Evolutionary conservation across 2,797 vertebrate genomes (phyloP).

Genomic region (Pipistrellus pygmaeus): DNA sequence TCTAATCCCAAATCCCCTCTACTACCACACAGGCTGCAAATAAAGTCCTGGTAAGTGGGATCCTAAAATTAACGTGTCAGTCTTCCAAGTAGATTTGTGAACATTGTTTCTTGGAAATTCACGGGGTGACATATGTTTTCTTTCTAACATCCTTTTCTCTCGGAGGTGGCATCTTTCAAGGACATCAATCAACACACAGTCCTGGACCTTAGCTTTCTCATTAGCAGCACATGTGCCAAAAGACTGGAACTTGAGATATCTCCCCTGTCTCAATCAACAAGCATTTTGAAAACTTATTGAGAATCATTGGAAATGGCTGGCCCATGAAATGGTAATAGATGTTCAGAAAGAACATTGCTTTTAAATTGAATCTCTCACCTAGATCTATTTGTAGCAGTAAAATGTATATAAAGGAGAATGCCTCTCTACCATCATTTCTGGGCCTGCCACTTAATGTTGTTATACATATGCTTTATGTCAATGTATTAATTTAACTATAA

Average conservation of each 20-base stretch:
- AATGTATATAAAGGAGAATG: not conserved
- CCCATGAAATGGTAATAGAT: slow-evolving; percentile 1
- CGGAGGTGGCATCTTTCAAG: not conserved
- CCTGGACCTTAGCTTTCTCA: not conserved
- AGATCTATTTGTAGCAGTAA: slow-evolving; percentile 24
- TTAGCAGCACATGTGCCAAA: not conserved
- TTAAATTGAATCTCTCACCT: slow-evolving; percentile 52
- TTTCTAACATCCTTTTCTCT: not conserved
- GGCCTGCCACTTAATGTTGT: not conserved
- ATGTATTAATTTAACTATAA: slow-evolving; percentile 29
- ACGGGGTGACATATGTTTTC: not conserved
- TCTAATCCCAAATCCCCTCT: not conserved
- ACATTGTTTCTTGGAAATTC: not conserved
- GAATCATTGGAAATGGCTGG: slow-evolving; percentile 25
- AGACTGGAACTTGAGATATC: not conserved
- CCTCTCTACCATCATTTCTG: not conserved
- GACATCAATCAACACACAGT: not conserved
- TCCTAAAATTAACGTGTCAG: not conserved
- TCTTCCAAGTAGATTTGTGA: not conserved
- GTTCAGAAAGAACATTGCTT: slow-evolving; percentile 35
- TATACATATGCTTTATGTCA: not conserved
- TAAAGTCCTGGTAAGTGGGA: not conserved
- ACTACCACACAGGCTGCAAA: not conserved
- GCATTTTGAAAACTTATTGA: slow-evolving; percentile 10
- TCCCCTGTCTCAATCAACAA: not conserved